phyloP scores from a whole-genome alignment of 2,888 invertebrate species.

The Linnaemya tessellans region DNA sequence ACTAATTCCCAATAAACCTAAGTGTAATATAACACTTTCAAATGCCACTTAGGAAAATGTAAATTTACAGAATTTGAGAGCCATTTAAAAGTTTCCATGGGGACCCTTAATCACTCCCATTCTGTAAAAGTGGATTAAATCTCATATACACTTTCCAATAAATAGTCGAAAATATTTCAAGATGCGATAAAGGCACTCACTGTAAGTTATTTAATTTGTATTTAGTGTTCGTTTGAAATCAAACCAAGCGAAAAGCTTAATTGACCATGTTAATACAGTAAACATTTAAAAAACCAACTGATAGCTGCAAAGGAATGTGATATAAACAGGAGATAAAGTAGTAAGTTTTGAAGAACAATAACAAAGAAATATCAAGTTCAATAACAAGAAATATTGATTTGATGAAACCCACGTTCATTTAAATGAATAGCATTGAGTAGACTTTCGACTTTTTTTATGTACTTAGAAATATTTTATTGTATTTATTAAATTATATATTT shows the following conservation, averaged over 20 bases:
- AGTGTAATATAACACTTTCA: too few relatives aligned
- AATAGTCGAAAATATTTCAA: not conserved
- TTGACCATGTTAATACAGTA: constrained; percentile 19
- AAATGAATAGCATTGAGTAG: not conserved
- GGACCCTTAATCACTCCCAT: too few relatives aligned
- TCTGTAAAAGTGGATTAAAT: too few relatives aligned
- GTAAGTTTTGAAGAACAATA: not conserved
- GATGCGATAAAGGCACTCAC: not conserved
- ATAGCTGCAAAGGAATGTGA: too few relatives aligned
- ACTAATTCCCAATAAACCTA: too few relatives aligned
- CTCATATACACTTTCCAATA: not conserved
- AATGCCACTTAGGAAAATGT: too few relatives aligned
- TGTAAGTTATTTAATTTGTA: constrained; percentile 30
- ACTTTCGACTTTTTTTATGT: too few relatives aligned
- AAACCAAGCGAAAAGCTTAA: constrained; percentile 50
- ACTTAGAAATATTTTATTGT: constrained; percentile 18
- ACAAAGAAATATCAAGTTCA: not conserved
- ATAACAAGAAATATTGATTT: not conserved
- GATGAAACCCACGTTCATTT: not conserved
- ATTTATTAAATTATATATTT: constrained; percentile 36
- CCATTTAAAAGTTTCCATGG: too few relatives aligned
- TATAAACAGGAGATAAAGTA: not conserved
- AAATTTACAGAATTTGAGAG: too few relatives aligned
- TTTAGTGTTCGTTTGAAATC: constrained; percentile 28
- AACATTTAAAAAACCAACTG: too few relatives aligned